Base-by-base conservation (phyloP, 2,888 invertebrate genomes). In the Microdon myrmicae region DNA sequence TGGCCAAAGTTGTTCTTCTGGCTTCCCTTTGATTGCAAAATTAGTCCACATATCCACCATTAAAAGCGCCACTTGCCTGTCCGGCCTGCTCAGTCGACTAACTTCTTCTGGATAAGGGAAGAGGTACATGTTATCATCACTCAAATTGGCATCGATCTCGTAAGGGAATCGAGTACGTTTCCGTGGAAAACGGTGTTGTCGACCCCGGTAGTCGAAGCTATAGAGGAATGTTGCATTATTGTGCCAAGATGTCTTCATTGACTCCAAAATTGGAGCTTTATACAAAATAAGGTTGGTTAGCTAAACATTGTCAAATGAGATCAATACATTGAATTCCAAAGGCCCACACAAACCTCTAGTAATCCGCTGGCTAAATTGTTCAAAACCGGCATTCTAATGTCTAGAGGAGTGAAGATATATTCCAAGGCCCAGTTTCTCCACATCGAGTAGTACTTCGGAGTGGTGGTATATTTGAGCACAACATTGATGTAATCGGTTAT, bases 41-140 rank as follows among this genome's bases (percentile, higher is more conserved):
- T 71, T 74, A 1, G 77, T 74, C 80, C 80, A 80, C 71, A 79
- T 71, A 7, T 69, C 68, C 3, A 83, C 75, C 73, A 84, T 74
- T 6, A 75, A 72, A 9, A 77, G 73, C 1, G 82, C 79, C 12
- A 83, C 71, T 2, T 69, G 60, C 16, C 73, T 72, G 38, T 83
- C 82, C 3, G 67, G 56, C 0, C 70, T 68, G 64, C 78, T 79
- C 4, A 82, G 69, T 0, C 60, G 58, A 17, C 76, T 75, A 2
- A 74, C 74, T 37, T 77, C 74, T 12, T 67, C 69, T 1, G 80
- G 79, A 43, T 74, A 81, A 2, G 80, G 80, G 69, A 85, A 86
- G 13, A 86, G 70, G 67, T 85, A 83, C 10, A 85, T 81, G 4
- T 84, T 78, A 56, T 86, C 86, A 67, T 86, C 84, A 9, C 85